Evolutionary conservation across 2,888 invertebrate genomes (phyloP).

Genomic region (Tubulanus polymorphus): DNA sequence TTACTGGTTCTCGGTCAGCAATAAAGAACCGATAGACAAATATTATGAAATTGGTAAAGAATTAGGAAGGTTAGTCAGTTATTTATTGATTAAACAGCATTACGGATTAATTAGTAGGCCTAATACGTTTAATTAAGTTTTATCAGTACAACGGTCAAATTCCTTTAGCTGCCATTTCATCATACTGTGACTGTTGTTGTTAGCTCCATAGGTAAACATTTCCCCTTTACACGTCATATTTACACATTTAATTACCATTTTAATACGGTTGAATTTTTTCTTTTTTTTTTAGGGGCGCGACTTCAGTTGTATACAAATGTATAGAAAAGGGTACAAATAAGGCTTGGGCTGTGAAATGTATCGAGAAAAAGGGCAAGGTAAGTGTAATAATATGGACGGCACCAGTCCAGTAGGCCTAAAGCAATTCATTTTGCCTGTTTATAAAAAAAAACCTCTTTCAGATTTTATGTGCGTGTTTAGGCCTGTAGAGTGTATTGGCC

Average conservation of each 20-base stretch:
- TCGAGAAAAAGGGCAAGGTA: slow-evolving; percentile 42
- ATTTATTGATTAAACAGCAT: no score
- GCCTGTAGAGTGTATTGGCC: no score
- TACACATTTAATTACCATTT: background rate
- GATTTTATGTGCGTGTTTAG: no score
- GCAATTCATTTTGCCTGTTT: no score
- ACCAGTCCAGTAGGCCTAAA: background rate
- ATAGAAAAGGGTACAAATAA: slow-evolving; percentile 31
- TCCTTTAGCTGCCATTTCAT: no score
- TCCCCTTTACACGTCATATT: background rate
- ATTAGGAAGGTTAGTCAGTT: slow-evolving; percentile 40
- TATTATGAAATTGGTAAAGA: slow-evolving; percentile 36
- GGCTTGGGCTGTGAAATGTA: slow-evolving; percentile 45
- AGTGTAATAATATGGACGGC: slow-evolving; percentile 6
- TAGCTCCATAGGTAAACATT: background rate
- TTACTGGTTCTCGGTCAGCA: no score
- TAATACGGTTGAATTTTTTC: background rate
- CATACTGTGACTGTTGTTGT: background rate
- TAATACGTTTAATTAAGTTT: no score
- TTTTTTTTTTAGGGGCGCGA: slow-evolving; percentile 37
- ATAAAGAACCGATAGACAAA: no score
- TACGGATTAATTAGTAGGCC: no score
- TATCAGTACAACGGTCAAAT: no score
- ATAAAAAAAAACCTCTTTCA: no score
- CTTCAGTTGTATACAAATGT: slow-evolving; percentile 45